phyloP scores from a whole-genome alignment of 2,113 vertebrate species.

The Panurus biarmicus region DNA sequence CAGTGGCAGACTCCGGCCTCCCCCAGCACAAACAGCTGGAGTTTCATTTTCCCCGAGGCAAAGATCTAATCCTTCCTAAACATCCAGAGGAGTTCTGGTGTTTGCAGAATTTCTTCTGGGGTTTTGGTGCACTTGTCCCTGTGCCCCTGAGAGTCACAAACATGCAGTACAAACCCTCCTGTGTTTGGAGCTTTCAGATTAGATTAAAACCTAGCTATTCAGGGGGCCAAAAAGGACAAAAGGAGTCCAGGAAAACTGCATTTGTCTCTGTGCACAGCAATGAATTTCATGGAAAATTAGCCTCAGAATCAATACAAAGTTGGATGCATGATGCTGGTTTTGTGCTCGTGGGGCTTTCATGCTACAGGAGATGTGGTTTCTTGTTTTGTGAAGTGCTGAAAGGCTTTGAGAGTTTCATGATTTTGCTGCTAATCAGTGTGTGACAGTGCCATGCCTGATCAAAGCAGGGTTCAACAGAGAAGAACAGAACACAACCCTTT shows the following conservation, averaged over 20 bases:
- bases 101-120: neutral
- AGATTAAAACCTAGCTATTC: conserved; percentile 18
- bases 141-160: neutral
- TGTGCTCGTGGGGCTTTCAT: neutral
- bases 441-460: neutral
- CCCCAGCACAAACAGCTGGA: neutral
- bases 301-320: neutral
- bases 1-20: neutral
- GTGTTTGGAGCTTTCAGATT: conserved; percentile 5
- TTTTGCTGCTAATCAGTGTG: neutral
- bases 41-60: neutral
- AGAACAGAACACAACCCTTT: neutral
- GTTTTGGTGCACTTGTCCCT: neutral
- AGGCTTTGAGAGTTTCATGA: neutral
- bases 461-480: neutral
- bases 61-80: neutral
- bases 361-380: conserved; percentile 4
- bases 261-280: neutral
- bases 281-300: conserved; percentile 46
- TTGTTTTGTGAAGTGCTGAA: neutral
- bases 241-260: neutral
- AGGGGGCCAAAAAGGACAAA: neutral
- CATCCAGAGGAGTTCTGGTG: neutral
- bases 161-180: neutral
- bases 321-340: neutral